Percentiles rank a stretch among this genome's conserved stretches.
Evolutionary conservation across 2,113 vertebrate species (phyloP).

Genomic region (Passer montanus): DNA sequence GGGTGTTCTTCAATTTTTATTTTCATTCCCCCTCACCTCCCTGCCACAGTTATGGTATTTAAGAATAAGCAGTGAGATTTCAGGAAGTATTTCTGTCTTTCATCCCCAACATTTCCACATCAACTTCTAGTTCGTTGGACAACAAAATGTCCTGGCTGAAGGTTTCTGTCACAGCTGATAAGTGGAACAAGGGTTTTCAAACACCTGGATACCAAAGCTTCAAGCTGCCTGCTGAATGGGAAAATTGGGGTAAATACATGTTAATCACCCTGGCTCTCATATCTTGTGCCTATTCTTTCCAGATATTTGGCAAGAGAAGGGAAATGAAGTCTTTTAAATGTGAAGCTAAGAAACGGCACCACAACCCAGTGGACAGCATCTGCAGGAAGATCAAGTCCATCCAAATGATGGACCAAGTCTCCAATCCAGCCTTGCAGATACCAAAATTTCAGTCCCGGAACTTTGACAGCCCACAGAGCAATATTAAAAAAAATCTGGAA

Average conservation of each 20-base stretch:
- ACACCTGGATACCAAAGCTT: not conserved
- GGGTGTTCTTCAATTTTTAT: not conserved
- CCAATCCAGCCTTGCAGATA: conserved; percentile 80
- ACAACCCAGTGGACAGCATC: conserved; percentile 91
- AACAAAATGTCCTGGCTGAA: not conserved
- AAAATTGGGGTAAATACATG: fast-evolving
- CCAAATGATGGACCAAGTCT: conserved; percentile 78
- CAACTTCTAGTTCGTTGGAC: not conserved
- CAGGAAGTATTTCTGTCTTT: not conserved
- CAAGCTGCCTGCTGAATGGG: not conserved
- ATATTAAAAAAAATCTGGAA: conserved; percentile 77
- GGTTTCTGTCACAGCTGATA: not conserved
- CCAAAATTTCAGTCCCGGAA: conserved; percentile 81
- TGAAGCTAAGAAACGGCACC: conserved; percentile 62
- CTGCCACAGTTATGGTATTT: not conserved
- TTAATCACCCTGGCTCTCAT: not conserved
- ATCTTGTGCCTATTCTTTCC: not conserved
- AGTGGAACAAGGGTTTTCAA: not conserved
- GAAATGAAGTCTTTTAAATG: conserved; percentile 1
- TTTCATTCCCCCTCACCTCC: fast-evolving
- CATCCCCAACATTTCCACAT: not conserved
- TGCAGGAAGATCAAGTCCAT: conserved; percentile 88
- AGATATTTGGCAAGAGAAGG: not conserved
- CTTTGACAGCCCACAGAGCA: conserved; percentile 80
- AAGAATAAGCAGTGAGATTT: not conserved